phyloP scores from a whole-genome alignment of 2,888 invertebrate genomes.

The Hirtodrosophila histrioides region DNA sequence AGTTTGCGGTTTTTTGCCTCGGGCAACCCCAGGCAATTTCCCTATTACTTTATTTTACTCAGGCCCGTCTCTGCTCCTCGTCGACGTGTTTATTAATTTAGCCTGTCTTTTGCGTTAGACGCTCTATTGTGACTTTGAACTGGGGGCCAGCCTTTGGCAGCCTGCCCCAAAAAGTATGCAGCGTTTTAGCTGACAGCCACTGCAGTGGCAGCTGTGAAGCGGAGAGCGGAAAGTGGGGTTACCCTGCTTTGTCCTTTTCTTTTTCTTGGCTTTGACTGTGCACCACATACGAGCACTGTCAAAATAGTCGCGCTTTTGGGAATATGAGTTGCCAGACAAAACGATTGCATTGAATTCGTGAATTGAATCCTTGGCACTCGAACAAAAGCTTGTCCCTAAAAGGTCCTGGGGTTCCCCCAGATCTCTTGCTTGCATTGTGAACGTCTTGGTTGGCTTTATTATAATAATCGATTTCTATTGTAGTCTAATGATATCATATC shows the following conservation, averaged over 20 bases:
- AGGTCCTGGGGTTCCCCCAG: neutral
- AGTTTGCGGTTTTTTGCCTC: conserved; percentile 56
- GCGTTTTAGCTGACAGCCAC: conserved; percentile 37
- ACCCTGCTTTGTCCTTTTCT: neutral
- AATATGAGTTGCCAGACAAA: conserved; percentile 10
- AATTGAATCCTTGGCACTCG: conserved; percentile 2
- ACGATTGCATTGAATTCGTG: conserved; percentile 13
- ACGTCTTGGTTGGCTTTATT: conserved; percentile 6
- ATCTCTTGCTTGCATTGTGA: too few relatives aligned
- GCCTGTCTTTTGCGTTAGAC: conserved; percentile 33
- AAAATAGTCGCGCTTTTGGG: conserved; percentile 7
- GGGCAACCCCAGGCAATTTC: conserved; percentile 9
- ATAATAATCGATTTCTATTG: conserved; percentile 9
- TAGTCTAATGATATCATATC: neutral
- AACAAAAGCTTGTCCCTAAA: conserved; percentile 19
- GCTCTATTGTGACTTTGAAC: conserved; percentile 19
- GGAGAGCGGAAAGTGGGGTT: neutral
- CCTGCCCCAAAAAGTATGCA: conserved; percentile 54
- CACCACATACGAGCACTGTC: conserved; percentile 27
- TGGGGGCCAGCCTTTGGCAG: conserved; percentile 23
- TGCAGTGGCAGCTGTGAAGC: conserved; percentile 15
- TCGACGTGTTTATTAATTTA: conserved; percentile 65
- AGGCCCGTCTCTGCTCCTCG: neutral
- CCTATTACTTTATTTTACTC: conserved; percentile 5
- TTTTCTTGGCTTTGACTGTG: too few relatives aligned